Evolutionary conservation across 2,797 vertebrate genomes (phyloP).

Genomic region (Coilia nasus): DNA sequence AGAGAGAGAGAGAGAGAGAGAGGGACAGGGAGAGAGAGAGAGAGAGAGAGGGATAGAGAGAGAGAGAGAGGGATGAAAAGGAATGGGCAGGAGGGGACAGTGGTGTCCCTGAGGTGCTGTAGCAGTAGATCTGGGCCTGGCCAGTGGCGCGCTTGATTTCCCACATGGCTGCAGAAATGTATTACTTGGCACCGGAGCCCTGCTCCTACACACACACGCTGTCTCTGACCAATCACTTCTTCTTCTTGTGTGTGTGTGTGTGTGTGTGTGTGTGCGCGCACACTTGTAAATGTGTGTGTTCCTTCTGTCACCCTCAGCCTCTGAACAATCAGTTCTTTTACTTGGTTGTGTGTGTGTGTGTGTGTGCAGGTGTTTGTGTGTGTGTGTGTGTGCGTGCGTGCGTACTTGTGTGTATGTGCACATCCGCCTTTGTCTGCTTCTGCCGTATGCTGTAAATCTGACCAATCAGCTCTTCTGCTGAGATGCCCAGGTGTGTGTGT

Average conservation of each 20-base stretch:
- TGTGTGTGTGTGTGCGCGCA: no score
- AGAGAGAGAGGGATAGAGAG: no score
- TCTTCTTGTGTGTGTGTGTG: neutral
- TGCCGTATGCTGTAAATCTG: neutral
- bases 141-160: conserved; percentile 56
- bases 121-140: neutral
- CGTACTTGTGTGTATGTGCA: no score
- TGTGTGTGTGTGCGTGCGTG: no score
- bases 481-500: no score
- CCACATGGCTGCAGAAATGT: conserved; percentile 49
- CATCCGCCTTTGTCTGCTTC: neutral
- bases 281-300: no score
- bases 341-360: no score
- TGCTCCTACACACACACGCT: conserved; percentile 11
- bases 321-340: no score
- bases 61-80: no score
- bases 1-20: conserved; percentile 41
- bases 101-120: neutral
- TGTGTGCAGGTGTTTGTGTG: conserved; percentile 23
- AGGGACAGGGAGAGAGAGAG: conserved; percentile 19
- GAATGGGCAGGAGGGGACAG: neutral
- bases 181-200: conserved; percentile 52
- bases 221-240: no score
- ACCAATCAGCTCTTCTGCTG: neutral
- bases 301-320: no score